phyloP scores from a whole-genome alignment of 2,797 vertebrate genomes.

The Eulemur rubriventer region DNA sequence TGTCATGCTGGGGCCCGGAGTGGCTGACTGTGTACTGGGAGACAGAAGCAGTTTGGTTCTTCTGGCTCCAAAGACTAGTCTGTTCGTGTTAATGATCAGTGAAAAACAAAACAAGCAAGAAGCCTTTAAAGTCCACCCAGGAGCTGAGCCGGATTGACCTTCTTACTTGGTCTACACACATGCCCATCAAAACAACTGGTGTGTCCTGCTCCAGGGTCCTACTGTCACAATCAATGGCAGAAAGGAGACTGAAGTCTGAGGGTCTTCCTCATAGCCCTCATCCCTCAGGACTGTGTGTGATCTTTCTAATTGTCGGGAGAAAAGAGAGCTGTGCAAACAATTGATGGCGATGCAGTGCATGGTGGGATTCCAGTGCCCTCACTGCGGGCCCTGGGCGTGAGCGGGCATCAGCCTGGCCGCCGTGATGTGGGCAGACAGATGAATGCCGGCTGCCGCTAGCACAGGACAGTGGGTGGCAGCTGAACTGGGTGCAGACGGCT shows the following conservation, averaged over 20 bases:
- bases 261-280: not conserved
- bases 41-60: not conserved
- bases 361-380: not conserved
- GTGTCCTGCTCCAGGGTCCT: not conserved
- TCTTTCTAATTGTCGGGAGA: not conserved
- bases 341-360: not conserved
- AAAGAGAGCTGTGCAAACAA: not conserved
- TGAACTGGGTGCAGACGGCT: not conserved
- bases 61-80: constrained; percentile 12
- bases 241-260: not conserved
- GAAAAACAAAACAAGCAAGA: constrained; percentile 7
- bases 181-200: not conserved
- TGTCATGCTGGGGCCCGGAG: not conserved
- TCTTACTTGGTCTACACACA: not conserved
- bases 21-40: not conserved
- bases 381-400: not conserved
- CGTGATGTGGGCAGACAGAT: constrained; percentile 63
- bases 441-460: constrained; percentile 26
- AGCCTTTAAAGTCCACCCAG: not conserved
- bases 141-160: not conserved
- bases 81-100: not conserved
- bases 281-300: not conserved
- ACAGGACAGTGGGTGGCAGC: constrained; percentile 18
- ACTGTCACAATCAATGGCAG: not conserved
- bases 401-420: not conserved